Conservation (phyloP, 2,113 vertebrate species). For the Hydropotes inermis region DNA sequence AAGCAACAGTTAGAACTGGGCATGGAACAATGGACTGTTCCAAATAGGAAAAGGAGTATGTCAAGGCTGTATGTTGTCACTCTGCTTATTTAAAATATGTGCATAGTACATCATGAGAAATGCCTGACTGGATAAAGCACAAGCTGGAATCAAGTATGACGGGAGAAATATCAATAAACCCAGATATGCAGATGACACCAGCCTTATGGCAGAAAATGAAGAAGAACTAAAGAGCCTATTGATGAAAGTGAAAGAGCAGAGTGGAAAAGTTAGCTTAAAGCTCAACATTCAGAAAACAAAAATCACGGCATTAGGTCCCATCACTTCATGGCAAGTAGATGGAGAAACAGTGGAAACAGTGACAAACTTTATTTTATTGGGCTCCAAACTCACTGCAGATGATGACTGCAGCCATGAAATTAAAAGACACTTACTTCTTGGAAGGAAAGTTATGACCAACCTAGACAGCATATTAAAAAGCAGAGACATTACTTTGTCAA, state of each 20-base stretch:
- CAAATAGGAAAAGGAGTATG: neutral
- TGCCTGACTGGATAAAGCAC: neutral
- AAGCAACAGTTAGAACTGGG: neutral
- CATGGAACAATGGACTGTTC: neutral
- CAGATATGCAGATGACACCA: neutral
- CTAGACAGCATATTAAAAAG: neutral
- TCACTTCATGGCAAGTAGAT: neutral
- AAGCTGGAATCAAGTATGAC: neutral
- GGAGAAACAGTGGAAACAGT: neutral
- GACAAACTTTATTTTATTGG: fast-evolving
- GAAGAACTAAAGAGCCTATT: neutral
- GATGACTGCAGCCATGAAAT: neutral
- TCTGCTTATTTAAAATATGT: neutral
- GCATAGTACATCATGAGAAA: neutral
- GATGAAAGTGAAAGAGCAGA: neutral
- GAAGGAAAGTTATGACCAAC: neutral
- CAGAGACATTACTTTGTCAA: neutral
- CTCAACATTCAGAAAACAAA: neutral
- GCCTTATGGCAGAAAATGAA: neutral
- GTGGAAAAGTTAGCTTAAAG: neutral
- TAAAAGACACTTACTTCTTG: neutral
- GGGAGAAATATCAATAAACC: neutral
- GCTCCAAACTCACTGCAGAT: neutral
- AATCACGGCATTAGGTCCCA: neutral
- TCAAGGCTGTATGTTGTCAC: neutral